A percentile compares a stretch with the other conserved stretches of the same genome.
phyloP scores from a whole-genome alignment of 2,797 vertebrate species.

The Lepus oiostolus region DNA sequence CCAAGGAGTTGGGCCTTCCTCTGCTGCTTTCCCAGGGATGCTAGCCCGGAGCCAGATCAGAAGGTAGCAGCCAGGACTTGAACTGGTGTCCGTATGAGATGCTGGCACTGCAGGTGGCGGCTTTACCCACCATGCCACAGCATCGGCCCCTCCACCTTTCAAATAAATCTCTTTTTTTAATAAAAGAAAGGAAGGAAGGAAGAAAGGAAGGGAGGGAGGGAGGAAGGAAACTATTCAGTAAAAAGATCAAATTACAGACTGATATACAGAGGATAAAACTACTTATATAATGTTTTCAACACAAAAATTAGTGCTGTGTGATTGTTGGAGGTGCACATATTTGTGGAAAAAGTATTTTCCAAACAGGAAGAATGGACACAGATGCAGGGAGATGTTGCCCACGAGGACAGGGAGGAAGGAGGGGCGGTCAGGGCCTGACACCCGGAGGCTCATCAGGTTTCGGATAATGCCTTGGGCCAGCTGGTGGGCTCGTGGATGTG shows the following conservation, averaged over 20 bases:
- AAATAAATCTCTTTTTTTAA: too few species aligned
- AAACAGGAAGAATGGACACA: background rate
- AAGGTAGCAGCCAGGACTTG: too few species aligned
- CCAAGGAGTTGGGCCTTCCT: too few species aligned
- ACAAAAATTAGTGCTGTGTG: background rate
- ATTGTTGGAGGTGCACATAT: background rate
- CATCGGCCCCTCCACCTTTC: too few species aligned
- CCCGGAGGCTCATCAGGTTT: background rate
- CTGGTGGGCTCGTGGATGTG: background rate
- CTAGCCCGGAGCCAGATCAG: too few species aligned
- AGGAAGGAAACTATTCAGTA: background rate
- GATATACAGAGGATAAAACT: background rate
- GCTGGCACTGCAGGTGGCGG: too few species aligned
- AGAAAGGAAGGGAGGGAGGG: too few species aligned
- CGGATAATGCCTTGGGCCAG: background rate
- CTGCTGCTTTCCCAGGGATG: too few species aligned
- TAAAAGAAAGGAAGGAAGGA: too few species aligned
- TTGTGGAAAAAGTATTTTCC: background rate
- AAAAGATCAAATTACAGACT: constrained; percentile 3
- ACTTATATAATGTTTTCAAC: constrained; percentile 12
- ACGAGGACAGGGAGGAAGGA: background rate
- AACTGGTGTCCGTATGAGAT: too few species aligned
- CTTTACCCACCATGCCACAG: too few species aligned
- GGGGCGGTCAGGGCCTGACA: too few species aligned
- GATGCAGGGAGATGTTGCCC: background rate